A percentile compares a stretch with the other conserved stretches of the same genome.
Evolutionary conservation across 2,888 invertebrate species (phyloP).

Genomic region (Aphidoletes aphidimyza): DNA sequence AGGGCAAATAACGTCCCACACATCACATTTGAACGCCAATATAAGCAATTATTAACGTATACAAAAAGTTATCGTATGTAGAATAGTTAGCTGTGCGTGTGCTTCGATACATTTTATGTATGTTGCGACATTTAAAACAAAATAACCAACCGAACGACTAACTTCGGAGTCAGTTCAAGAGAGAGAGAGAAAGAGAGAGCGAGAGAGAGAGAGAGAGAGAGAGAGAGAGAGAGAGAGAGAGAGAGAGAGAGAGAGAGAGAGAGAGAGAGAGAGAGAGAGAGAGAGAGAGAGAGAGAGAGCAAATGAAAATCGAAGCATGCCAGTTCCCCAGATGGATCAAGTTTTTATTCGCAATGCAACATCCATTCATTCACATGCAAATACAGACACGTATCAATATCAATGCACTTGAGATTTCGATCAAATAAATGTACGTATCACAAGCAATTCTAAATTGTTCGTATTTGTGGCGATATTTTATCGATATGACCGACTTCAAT

Average conservation of each 20-base stretch:
- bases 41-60: too few species aligned
- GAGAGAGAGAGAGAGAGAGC: too few species aligned
- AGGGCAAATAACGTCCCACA: too few species aligned
- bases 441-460: not conserved
- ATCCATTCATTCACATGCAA: not conserved
- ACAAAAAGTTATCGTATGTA: too few species aligned
- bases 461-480: not conserved
- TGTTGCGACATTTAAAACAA: not conserved
- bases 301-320: conserved; percentile 1
- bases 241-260: too few species aligned
- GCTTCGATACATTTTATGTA: not conserved
- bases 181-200: too few species aligned
- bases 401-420: conserved; percentile 10
- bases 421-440: not conserved
- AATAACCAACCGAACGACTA: not conserved
- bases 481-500: not conserved
- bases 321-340: not conserved
- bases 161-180: too few species aligned
- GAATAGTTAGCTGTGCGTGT: too few species aligned
- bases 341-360: not conserved
- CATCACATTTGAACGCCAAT: too few species aligned
- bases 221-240: too few species aligned
- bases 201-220: too few species aligned
- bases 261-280: too few species aligned
- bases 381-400: conserved; percentile 26